Evolutionary conservation across 2,888 invertebrate species (phyloP).

Genomic region (Rhagonycha fulva): DNA sequence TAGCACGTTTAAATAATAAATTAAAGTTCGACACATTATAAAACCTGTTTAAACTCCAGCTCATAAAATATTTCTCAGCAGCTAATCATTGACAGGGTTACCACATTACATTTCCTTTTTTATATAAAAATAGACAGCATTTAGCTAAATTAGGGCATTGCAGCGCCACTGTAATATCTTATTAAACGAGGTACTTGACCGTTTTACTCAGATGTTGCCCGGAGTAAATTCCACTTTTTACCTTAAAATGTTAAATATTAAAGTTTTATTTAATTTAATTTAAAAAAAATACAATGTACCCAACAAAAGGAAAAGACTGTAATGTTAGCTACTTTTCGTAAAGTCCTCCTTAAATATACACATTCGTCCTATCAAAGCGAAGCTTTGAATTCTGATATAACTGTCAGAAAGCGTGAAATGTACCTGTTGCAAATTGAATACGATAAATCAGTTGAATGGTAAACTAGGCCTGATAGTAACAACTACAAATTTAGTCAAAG

Average conservation of each 20-base stretch:
- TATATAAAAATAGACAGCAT: too few relatives aligned
- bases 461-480: neutral
- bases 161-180: too few relatives aligned
- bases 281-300: neutral
- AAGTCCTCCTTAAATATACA: neutral
- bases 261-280: too few relatives aligned
- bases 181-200: too few relatives aligned
- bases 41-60: neutral
- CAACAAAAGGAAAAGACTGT: neutral
- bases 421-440: conserved; percentile 15
- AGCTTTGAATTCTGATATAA: conserved; percentile 14
- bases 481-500: neutral
- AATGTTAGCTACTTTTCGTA: neutral
- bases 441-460: conserved; percentile 10
- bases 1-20: neutral
- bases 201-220: too few relatives aligned
- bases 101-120: neutral
- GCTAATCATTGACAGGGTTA: neutral
- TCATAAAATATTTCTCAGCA: neutral
- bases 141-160: too few relatives aligned
- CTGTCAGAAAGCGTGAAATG: conserved; percentile 14
- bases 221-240: too few relatives aligned
- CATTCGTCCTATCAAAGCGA: conserved; percentile 6
- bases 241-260: too few relatives aligned
- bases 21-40: neutral